Evolutionary conservation across 2,113 vertebrate genomes (phyloP).

Genomic region (Melospiza melodia): DNA sequence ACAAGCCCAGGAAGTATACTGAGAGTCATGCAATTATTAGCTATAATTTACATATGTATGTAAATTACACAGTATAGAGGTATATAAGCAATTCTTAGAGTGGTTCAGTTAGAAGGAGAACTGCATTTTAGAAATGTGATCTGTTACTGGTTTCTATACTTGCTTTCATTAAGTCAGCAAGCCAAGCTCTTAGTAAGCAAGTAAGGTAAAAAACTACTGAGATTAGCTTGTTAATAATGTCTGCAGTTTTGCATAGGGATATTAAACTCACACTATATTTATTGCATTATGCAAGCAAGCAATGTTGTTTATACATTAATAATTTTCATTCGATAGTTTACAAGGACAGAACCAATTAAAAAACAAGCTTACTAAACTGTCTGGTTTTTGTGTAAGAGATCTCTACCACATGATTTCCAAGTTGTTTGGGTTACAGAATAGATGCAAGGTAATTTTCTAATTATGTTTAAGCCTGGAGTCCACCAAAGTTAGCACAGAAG

Average conservation of each 20-base stretch:
- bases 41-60: not conserved
- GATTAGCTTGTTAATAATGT: not conserved
- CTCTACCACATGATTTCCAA: not conserved
- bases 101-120: not conserved
- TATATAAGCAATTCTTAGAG: not conserved
- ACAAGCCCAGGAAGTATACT: not conserved
- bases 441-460: not conserved
- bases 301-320: not conserved
- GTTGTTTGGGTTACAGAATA: not conserved
- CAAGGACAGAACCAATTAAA: not conserved
- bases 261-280: not conserved
- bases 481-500: not conserved
- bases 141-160: not conserved
- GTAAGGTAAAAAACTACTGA: not conserved
- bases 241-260: not conserved
- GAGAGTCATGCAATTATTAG: not conserved
- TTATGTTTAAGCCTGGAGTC: not conserved
- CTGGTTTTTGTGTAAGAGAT: not conserved
- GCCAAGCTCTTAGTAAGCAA: not conserved
- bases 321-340: not conserved
- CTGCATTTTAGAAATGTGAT: not conserved
- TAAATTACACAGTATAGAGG: not conserved
- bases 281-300: not conserved
- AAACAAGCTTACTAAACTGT: not conserved
- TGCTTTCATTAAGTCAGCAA: not conserved